A percentile compares a stretch with the other conserved stretches of the same genome.
These are phyloP conservation scores for Rapana venosa DNA, from an alignment of 2,888 invertebrate species.

Conservation along the genomic window DNA sequence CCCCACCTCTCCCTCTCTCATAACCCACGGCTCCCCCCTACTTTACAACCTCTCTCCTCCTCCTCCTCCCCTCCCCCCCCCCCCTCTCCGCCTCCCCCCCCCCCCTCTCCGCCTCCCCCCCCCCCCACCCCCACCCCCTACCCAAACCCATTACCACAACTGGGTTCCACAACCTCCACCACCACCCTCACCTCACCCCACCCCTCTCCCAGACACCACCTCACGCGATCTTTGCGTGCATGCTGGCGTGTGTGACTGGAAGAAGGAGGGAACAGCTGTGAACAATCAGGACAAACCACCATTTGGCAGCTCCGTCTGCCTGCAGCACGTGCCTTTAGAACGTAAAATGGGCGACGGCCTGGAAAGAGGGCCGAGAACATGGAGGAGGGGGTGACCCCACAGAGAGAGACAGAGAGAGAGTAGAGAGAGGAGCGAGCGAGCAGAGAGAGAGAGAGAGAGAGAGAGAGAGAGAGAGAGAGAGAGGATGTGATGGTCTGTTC, in stretches of 20 bases:
- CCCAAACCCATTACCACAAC: background rate
- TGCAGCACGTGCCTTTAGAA: background rate
- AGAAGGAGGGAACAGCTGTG: constrained; percentile 13
- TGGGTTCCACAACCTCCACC: background rate
- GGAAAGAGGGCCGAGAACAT: background rate
- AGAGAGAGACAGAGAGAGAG: background rate
- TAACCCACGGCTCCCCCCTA: background rate
- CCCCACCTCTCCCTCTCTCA: constrained; percentile 9
- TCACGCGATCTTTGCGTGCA: background rate
- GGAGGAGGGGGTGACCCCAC: background rate
- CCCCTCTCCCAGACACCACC: background rate
- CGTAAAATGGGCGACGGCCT: background rate
- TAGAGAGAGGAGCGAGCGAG: too few relatives aligned
- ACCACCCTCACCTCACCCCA: background rate
- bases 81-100: background rate
- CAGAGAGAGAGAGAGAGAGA: background rate
- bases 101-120: background rate
- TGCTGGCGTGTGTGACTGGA: background rate
- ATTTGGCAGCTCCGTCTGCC: background rate
- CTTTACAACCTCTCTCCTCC: background rate
- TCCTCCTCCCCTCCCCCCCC: background rate
- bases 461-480: background rate
- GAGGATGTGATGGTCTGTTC: background rate
- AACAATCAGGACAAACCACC: constrained; percentile 24
- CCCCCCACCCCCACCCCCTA: background rate